Evolutionary conservation across 2,113 vertebrate species (phyloP).

Genomic region (Xyrauchen texanus): DNA sequence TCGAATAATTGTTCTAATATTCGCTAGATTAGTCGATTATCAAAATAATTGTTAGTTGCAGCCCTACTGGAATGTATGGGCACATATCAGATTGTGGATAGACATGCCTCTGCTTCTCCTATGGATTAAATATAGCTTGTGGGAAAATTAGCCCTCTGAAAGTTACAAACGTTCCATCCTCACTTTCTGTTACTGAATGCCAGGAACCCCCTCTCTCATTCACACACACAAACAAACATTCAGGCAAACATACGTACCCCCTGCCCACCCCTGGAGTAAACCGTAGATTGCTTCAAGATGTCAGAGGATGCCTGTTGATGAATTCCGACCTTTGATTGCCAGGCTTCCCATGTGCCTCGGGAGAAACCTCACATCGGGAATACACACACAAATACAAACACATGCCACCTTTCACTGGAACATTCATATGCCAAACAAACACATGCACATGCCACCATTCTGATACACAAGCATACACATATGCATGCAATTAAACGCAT

Average conservation of each 20-base stretch:
- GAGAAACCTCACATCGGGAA: slow-evolving; percentile 45
- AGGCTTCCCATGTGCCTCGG: slow-evolving; percentile 39
- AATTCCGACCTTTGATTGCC: slow-evolving; percentile 56
- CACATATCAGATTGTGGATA: slow-evolving; percentile 37
- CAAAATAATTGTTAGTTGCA: too few species aligned
- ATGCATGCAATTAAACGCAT: not conserved
- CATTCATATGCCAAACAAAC: slow-evolving; percentile 3
- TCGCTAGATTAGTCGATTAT: too few species aligned
- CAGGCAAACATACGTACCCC: slow-evolving; percentile 47
- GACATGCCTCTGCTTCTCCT: slow-evolving; percentile 40
- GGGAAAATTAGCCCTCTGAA: not conserved
- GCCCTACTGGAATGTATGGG: slow-evolving; percentile 17
- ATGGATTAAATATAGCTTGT: slow-evolving; percentile 48
- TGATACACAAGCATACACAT: not conserved
- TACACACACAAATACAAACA: slow-evolving; percentile 26
- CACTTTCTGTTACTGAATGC: slow-evolving; percentile 18
- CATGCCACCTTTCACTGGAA: slow-evolving; percentile 11
- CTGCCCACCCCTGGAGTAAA: slow-evolving; percentile 52
- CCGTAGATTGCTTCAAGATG: slow-evolving; percentile 64
- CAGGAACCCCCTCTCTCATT: slow-evolving; percentile 34
- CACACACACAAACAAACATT: slow-evolving; percentile 32
- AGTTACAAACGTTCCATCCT: slow-evolving; percentile 19
- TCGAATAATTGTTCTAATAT: too few species aligned
- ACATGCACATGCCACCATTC: not conserved
- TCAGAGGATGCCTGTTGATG: slow-evolving; percentile 56